These are phyloP conservation scores for Burhinus bistriatus DNA, from an alignment of 2,113 vertebrate genomes.

Conservation along the genomic window DNA sequence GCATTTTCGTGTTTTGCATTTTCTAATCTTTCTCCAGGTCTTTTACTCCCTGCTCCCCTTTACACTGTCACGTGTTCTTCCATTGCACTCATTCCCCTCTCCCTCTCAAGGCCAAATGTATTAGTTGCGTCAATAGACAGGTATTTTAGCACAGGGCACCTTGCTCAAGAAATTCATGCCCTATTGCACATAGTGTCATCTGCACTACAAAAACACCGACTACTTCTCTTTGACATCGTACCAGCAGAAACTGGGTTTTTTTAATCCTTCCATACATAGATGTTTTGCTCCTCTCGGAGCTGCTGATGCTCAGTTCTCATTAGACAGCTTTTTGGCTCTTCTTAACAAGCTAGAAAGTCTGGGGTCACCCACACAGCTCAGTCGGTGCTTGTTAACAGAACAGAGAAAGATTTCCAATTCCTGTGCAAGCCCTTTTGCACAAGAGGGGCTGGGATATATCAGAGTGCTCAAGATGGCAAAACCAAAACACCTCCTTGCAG, in stretches of 20 bases:
- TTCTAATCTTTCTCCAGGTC: background rate
- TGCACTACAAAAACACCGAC: background rate
- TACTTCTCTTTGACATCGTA: background rate
- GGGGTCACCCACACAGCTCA: background rate
- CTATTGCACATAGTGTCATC: background rate
- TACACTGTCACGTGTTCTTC: background rate
- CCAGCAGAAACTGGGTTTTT: background rate
- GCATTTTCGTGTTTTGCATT: background rate
- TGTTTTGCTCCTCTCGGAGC: background rate
- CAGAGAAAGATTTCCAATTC: background rate
- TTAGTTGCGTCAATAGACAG: background rate
- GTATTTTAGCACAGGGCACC: background rate
- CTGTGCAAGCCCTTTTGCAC: background rate
- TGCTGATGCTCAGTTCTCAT: background rate
- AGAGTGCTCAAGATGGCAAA: background rate
- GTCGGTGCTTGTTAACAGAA: background rate
- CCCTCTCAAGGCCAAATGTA: background rate
- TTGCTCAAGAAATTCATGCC: constrained; percentile 8
- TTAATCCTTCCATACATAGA: background rate
- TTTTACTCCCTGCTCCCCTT: background rate
- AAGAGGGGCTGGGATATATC: background rate
- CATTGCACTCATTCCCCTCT: background rate
- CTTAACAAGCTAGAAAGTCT: constrained; percentile 25
- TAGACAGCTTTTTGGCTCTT: background rate
- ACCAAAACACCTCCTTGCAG: background rate